Conservation (phyloP, 2,888 invertebrate species). For the Conistra vaccinii region DNA sequence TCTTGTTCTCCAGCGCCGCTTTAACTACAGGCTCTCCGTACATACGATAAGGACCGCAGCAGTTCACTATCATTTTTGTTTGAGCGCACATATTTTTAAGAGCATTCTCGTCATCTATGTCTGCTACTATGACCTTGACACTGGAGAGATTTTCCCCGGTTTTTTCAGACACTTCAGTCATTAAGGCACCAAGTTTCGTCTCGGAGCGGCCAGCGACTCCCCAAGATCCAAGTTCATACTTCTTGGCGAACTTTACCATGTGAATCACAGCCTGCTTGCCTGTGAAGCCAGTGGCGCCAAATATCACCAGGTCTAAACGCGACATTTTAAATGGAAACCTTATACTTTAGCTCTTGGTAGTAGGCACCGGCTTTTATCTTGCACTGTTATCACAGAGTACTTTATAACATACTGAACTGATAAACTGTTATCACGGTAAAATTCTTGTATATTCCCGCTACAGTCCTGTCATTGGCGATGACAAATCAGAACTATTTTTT, state of each 20-base stretch:
- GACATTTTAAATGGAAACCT: constrained; percentile 71
- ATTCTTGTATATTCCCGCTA: background rate
- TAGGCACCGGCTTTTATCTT: constrained; percentile 19
- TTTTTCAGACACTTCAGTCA: constrained; percentile 86
- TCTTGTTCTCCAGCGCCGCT: constrained; percentile 95
- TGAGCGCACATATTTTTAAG: constrained; percentile 95
- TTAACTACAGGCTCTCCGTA: constrained; percentile 97
- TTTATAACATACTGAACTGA: too few relatives aligned
- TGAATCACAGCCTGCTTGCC: constrained; percentile 96
- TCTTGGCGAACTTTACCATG: constrained; percentile 85
- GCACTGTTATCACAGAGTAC: too few relatives aligned
- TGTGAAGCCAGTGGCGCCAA: constrained; percentile 98
- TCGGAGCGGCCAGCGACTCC: constrained; percentile 96
- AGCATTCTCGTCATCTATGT: constrained; percentile 93
- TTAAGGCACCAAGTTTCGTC: constrained; percentile 85
- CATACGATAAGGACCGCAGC: constrained; percentile 97
- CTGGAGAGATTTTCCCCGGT: constrained; percentile 89
- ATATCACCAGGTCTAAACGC: constrained; percentile 95
- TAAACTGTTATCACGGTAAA: background rate
- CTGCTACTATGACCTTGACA: constrained; percentile 94
- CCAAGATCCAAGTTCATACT: constrained; percentile 92
- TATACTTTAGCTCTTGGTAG: background rate
- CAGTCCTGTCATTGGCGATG: background rate
- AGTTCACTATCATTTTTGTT: constrained; percentile 96
- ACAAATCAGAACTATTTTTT: too few relatives aligned